Conservation (phyloP, 2,888 invertebrate genomes). For the Chrysopilus asiliformis region DNA sequence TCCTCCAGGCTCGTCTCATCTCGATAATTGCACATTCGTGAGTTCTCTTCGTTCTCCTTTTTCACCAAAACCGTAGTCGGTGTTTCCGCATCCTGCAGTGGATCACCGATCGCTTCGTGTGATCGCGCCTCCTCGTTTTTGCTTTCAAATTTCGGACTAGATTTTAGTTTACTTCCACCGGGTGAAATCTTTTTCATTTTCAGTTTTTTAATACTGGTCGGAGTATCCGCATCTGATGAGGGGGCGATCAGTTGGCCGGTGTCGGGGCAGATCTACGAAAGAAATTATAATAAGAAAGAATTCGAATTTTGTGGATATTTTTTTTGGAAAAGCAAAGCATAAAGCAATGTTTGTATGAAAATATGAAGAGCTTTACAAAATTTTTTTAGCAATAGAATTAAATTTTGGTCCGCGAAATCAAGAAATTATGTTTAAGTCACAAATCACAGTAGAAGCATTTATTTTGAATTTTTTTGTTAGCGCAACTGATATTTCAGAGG, state of each 20-base stretch:
- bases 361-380: too few species aligned
- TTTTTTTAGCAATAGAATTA: too few species aligned
- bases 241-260: slow-evolving; percentile 27
- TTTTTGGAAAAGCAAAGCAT: too few species aligned
- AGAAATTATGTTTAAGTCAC: too few species aligned
- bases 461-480: too few species aligned
- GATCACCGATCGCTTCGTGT: slow-evolving; percentile 2
- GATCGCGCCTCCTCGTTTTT: slow-evolving; percentile 10
- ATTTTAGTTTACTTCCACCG: slow-evolving; percentile 27
- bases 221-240: slow-evolving; percentile 32
- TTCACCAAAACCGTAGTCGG: slow-evolving; percentile 4
- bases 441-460: too few species aligned
- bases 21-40: background rate
- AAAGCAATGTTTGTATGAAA: too few species aligned
- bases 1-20: slow-evolving; percentile 18
- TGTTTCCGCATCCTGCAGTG: slow-evolving; percentile 13
- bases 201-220: slow-evolving; percentile 31
- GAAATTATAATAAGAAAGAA: too few species aligned
- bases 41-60: background rate
- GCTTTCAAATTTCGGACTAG: slow-evolving; percentile 21
- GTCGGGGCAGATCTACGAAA: slow-evolving; percentile 28
- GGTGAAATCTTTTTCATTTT: slow-evolving; percentile 31
- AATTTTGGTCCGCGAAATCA: too few species aligned
- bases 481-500: too few species aligned
- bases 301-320: too few species aligned